Evolutionary conservation across 2,113 vertebrate species (phyloP).

Genomic region (Cisticola juncidis): DNA sequence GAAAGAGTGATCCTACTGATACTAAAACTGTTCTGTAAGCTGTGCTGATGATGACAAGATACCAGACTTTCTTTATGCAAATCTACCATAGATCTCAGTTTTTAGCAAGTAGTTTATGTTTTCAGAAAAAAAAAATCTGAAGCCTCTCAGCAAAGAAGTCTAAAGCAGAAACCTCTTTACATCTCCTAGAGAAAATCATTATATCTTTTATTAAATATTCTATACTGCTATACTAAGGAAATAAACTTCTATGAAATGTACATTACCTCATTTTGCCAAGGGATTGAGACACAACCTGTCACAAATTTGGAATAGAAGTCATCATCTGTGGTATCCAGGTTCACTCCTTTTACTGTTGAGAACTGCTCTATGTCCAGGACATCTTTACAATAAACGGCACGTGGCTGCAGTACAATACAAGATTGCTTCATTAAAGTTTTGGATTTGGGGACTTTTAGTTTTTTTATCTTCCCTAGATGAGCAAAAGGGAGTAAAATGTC

Average conservation of each 20-base stretch:
- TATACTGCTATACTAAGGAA: not conserved
- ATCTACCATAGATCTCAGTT: not conserved
- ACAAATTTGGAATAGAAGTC: slow-evolving; percentile 90
- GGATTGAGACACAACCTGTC: slow-evolving; percentile 91
- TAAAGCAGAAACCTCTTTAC: not conserved
- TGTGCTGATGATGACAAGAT: not conserved
- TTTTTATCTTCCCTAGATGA: not conserved
- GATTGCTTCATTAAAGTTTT: slow-evolving; percentile 31
- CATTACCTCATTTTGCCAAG: slow-evolving; percentile 94
- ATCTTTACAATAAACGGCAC: slow-evolving; percentile 90
- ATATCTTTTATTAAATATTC: not conserved
- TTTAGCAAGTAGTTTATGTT: not conserved
- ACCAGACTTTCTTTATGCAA: not conserved
- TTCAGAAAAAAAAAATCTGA: not conserved
- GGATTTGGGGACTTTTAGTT: not conserved
- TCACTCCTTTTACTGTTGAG: slow-evolving; percentile 89
- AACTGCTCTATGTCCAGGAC: slow-evolving; percentile 89
- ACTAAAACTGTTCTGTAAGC: not conserved
- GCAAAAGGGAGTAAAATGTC: not conserved
- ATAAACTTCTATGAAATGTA: not conserved
- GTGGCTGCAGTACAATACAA: slow-evolving; percentile 78
- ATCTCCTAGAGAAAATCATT: not conserved
- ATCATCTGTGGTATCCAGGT: slow-evolving; percentile 85
- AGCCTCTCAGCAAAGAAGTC: not conserved
- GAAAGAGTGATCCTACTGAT: not conserved